Base-by-base conservation (phyloP, 1,140 invertebrate genomes). In the Hormaphis cornu region DNA sequence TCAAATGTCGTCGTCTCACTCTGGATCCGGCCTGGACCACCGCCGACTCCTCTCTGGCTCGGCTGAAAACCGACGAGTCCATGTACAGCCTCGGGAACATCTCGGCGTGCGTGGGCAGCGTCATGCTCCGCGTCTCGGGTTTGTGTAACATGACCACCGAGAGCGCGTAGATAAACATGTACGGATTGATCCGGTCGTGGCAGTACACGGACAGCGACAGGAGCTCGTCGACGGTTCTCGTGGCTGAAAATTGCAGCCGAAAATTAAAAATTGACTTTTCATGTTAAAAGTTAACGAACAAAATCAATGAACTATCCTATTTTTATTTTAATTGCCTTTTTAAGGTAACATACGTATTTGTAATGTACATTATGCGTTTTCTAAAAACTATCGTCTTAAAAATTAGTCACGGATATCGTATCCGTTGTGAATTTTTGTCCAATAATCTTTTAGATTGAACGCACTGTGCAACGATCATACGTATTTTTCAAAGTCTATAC, bases 81-180 rank as follows among this genome's bases (percentile, higher is more conserved):
- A 91, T 79, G 76, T 85, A 90, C 74, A 89, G 89, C 69, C 89
- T 88, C 3, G 89, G 89, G 75, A 91, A 90, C 16, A 84, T 81
- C 74, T 89, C 84, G 40, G 82, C 80, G 46, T 90, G 83, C 0
- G 84, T 83, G 1, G 89, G 89, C 59, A 91, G 75, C 56, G 83
- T 82, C 3, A 90, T 69, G 63, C 86, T 80, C 74, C 86, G 86
- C 0, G 88, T 90, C 73, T 91, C 89, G 0, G 82, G 79, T 26
- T 88, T 85, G 81, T 90, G 87, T 46, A 90, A 74, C 28, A 90
- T 79, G 0, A 87, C 87, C 22, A 90, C 88, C 0, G 87, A 88
- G 2, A 86, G 78, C 8, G 85, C 85, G 75, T 91, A 90, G 76
- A 89, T 86, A 79, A 89, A 90, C 78, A 91, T 77, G 74, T 87